Evolutionary conservation across 2,113 vertebrate genomes (phyloP), one percentile per base, ranked within the genome.

Genomic region (Cavia aperea): DNA sequence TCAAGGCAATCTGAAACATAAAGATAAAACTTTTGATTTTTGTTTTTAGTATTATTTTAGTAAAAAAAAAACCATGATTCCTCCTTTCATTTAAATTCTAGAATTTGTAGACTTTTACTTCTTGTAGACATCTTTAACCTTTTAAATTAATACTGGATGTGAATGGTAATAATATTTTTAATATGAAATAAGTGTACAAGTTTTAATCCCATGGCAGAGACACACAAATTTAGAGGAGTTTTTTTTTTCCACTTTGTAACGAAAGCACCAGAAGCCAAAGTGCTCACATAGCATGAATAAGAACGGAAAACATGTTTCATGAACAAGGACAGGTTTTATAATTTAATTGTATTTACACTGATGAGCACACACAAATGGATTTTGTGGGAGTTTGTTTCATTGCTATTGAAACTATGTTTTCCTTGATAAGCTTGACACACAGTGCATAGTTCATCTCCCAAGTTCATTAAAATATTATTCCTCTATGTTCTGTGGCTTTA

Each of bases 271-370:
- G 81, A 92, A 88, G 15, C 49, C 26, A 56, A 85, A 68, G 31
- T 16, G 94, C 58, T 11, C 36, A 82, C 3, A 7, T 11, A 93
- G 43, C 36, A 70, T 79, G 39, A 88, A 21, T 89, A 54, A 75
- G 43, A 95, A 92, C 33, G 91, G 89, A 86, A 96, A 93, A 86
- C 14, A 66, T 88, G 56, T 75, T 92, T 89, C 43, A 36, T 93
- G 77, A 94, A 79, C 58, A 94, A 93, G 29, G 54, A n/a, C 7
- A 49, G 65, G 19, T 73, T 94, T 96, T 95, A 68, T 78, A 89
- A 81, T 78, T 96, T 95, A 95, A 95, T 95, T 94, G 72, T 95
- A 92, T 92, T 97, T 93, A 96, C n/a, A 95, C 85, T 95, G 94
- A 93, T 95, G 93, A 96, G 85, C 90, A 84, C 84, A 93, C 87